Evolutionary conservation across 2,797 vertebrate genomes (phyloP).

Genomic region (Acrossocheilus wenchowensis): DNA sequence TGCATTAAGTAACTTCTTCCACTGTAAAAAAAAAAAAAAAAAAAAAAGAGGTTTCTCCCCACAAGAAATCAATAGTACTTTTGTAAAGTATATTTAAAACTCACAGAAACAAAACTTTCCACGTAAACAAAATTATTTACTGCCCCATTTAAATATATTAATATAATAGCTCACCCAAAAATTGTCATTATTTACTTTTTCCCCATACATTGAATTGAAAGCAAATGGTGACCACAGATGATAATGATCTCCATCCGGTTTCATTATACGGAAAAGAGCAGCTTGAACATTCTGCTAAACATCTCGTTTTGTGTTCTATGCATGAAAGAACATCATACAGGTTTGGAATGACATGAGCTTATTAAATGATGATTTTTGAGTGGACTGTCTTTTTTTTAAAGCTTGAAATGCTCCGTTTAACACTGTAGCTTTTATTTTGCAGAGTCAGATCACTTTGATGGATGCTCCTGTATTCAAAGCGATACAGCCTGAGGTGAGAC

Average conservation of each 20-base stretch:
- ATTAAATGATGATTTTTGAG: background rate
- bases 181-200: background rate
- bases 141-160: background rate
- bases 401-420: background rate
- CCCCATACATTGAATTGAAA: background rate
- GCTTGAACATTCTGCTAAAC: background rate
- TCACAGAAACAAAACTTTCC: background rate
- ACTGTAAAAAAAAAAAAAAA: background rate
- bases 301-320: background rate
- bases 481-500: constrained; percentile 93
- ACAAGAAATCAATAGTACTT: background rate
- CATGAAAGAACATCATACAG: background rate
- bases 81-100: background rate
- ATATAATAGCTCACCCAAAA: background rate
- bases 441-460: constrained; percentile 97
- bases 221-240: background rate
- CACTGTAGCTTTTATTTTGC: background rate
- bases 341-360: background rate
- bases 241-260: background rate
- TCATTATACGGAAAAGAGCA: background rate
- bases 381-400: background rate
- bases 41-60: background rate
- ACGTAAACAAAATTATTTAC: background rate
- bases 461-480: constrained; percentile 96
- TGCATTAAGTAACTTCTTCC: constrained; percentile 7